phyloP scores from a whole-genome alignment of 2,113 vertebrate genomes.

The Haplotaxodon microlepis region DNA sequence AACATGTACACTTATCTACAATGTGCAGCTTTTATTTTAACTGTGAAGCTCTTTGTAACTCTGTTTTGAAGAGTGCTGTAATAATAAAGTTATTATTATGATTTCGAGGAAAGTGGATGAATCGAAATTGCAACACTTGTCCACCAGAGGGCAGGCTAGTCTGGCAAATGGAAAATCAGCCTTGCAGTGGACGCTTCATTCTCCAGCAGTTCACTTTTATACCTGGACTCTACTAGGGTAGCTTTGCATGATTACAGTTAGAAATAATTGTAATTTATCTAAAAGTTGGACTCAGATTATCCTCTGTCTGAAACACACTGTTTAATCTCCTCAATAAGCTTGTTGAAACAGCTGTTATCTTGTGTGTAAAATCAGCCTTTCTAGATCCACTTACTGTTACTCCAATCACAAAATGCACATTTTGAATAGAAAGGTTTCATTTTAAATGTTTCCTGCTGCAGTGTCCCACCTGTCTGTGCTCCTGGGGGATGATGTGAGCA shows the following conservation, averaged over 20 bases:
- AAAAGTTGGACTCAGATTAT: neutral
- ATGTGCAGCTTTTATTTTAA: neutral
- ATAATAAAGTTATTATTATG: neutral
- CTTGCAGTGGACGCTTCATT: neutral
- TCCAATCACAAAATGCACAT: neutral
- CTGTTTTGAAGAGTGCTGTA: neutral
- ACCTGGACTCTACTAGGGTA: neutral
- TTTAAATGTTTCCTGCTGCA: neutral
- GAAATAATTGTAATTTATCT: neutral
- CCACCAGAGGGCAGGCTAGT: slow-evolving; percentile 18
- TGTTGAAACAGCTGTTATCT: neutral
- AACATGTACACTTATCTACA: neutral
- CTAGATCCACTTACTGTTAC: neutral
- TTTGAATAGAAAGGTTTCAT: neutral
- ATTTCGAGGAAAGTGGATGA: neutral
- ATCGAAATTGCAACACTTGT: neutral
- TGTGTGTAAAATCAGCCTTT: neutral
- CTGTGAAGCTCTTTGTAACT: neutral
- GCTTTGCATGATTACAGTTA: neutral
- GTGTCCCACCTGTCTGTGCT: slow-evolving; percentile 69
- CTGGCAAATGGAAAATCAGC: neutral
- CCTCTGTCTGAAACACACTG: neutral
- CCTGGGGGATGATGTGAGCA: slow-evolving; percentile 65
- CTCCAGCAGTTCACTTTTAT: neutral
- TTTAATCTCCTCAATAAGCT: neutral